A percentile compares a stretch with the other conserved stretches of the same genome.
Conservation (phyloP, 2,797 vertebrate genomes). For the Hapalemur alaotrensis region DNA sequence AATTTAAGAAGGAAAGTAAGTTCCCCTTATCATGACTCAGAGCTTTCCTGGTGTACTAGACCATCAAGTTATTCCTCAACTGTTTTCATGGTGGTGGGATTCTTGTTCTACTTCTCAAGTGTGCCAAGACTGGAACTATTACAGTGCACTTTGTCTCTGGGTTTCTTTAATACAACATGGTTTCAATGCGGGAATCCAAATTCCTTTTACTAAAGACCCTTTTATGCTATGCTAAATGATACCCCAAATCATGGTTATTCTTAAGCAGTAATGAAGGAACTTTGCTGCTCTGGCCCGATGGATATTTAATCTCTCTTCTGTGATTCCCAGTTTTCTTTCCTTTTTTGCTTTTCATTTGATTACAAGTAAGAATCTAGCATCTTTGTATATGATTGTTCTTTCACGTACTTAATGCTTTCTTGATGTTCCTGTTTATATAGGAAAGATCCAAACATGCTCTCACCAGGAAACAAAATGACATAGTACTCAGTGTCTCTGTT, state of each 20-base stretch:
- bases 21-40: background rate
- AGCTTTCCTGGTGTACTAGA: background rate
- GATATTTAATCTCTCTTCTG: background rate
- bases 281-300: background rate
- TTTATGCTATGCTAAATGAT: background rate
- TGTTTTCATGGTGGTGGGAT: background rate
- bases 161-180: background rate
- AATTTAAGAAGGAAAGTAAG: background rate
- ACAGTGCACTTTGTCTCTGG: background rate
- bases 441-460: background rate
- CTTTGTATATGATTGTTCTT: background rate
- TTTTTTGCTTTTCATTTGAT: background rate
- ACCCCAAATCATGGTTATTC: background rate
- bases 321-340: background rate
- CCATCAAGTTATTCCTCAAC: background rate
- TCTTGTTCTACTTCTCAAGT: background rate
- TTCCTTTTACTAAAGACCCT: background rate
- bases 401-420: background rate
- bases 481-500: background rate
- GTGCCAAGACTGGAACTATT: background rate
- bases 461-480: background rate
- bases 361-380: background rate
- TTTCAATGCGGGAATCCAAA: background rate
- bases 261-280: background rate
- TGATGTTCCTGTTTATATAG: background rate